Percentiles rank a stretch among this genome's conserved stretches.
Conservation (phyloP, 2,797 vertebrate species). For the Adelosebastes latens region DNA sequence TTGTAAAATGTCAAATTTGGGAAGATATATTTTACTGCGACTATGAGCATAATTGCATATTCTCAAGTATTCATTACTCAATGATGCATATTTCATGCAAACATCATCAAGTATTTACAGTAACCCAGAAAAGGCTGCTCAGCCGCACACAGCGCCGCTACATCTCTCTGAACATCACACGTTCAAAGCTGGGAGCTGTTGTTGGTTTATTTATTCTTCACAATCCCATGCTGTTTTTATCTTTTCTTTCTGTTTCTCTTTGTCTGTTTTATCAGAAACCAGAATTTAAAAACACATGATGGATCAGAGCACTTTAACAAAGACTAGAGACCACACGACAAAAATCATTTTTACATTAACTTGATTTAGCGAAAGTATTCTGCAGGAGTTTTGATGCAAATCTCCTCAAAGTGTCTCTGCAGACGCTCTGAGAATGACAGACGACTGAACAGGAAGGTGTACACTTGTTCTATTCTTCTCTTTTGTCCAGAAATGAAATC, state of each 20-base stretch:
- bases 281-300: neutral
- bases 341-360: neutral
- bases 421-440: neutral
- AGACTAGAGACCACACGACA: neutral
- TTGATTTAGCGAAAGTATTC: neutral
- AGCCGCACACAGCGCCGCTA: neutral
- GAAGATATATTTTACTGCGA: neutral
- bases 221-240: neutral
- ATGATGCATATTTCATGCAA: neutral
- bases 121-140: neutral
- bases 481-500: neutral
- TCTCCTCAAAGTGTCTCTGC: neutral
- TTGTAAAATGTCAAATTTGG: neutral
- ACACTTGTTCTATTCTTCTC: neutral
- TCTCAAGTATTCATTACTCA: constrained; percentile 8
- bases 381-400: neutral
- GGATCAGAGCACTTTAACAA: neutral
- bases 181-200: neutral
- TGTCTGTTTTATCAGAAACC: neutral
- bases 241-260: neutral
- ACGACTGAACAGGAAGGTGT: neutral
- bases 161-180: neutral
- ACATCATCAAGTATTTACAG: constrained; percentile 29
- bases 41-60: neutral
- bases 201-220: neutral